Conservation (phyloP, 2,113 vertebrate species). For the Rhinogobius similis region DNA sequence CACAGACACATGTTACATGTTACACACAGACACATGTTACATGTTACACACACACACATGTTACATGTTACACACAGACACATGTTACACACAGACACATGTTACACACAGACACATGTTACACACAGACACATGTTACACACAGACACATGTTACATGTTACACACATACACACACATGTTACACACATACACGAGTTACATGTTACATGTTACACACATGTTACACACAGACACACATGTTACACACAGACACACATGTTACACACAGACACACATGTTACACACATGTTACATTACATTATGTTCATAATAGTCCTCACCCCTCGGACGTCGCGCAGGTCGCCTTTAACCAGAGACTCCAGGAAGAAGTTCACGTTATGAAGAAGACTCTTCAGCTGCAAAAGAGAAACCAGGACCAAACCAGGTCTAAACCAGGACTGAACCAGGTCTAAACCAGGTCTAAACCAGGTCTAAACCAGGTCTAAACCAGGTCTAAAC, state of each 20-base stretch:
- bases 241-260: background rate
- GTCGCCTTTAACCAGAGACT: constrained; percentile 71
- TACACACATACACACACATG: constrained; percentile 4
- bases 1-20: background rate
- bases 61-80: constrained; percentile 9
- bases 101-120: background rate
- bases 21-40: background rate
- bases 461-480: background rate
- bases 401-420: constrained; percentile 13
- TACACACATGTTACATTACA: too few relatives aligned
- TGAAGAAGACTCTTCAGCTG: constrained; percentile 71
- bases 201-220: too few relatives aligned
- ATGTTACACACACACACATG: background rate
- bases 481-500: background rate
- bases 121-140: background rate
- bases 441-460: background rate
- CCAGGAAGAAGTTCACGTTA: constrained; percentile 74
- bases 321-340: constrained; percentile 67
- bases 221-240: too few relatives aligned
- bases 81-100: too few relatives aligned
- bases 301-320: background rate
- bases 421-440: background rate
- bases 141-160: too few relatives aligned
- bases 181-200: background rate
- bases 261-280: background rate